These are phyloP conservation scores for Dromas ardeola DNA, from an alignment of 2,113 vertebrate genomes.

Conservation along the genomic window DNA sequence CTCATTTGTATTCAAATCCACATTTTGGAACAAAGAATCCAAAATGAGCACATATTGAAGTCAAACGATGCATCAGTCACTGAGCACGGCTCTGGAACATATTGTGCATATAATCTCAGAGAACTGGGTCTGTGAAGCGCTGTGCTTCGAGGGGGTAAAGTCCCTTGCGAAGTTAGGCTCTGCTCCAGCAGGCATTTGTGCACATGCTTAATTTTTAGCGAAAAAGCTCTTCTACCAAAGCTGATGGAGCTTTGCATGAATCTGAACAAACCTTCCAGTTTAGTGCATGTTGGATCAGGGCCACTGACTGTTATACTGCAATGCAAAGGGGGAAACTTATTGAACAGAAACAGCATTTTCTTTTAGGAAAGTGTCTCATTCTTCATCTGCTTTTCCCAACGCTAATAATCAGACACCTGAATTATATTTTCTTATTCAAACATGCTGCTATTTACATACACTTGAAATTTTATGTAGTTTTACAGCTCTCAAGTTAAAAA, in stretches of 20 bases:
- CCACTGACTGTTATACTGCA: not conserved
- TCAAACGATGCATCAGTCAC: not conserved
- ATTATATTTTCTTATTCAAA: not conserved
- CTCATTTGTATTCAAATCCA: conserved; percentile 54
- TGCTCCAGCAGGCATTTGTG: conserved; percentile 5
- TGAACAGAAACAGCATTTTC: not conserved
- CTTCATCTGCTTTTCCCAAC: not conserved
- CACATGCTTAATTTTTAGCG: conserved; percentile 9
- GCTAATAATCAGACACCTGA: not conserved
- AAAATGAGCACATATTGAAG: conserved; percentile 14
- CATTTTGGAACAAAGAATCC: conserved; percentile 40
- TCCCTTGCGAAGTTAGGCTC: conserved; percentile 18
- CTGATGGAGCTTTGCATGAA: not conserved
- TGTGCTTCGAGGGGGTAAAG: conserved; percentile 15
- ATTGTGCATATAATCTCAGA: not conserved
- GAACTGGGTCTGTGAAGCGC: not conserved
- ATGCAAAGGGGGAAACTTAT: not conserved
- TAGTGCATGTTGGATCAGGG: not conserved
- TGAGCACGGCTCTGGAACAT: not conserved
- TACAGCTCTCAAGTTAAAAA: not conserved
- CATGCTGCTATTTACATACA: not conserved
- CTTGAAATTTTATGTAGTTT: not conserved
- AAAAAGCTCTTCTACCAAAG: not conserved
- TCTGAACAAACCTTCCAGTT: not conserved
- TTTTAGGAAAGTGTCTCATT: not conserved